Evolutionary conservation across 2,797 vertebrate genomes (phyloP).

Genomic region (Gadopsis marmoratus): DNA sequence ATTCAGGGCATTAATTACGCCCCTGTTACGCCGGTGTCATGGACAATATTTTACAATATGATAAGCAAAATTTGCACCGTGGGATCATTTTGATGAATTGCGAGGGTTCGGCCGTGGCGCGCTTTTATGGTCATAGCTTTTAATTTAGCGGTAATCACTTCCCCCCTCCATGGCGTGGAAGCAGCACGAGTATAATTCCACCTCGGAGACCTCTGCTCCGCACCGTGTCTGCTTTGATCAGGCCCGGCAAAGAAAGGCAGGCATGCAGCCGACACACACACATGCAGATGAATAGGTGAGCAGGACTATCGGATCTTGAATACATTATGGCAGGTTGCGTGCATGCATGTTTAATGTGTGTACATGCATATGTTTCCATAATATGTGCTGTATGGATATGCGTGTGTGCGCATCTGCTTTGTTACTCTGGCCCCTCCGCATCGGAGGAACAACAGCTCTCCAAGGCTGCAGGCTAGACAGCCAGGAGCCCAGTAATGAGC

Average conservation of each 20-base stretch:
- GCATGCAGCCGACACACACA: neutral
- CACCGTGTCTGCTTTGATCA: slow-evolving; percentile 80
- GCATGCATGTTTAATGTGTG: slow-evolving; percentile 29
- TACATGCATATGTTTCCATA: slow-evolving; percentile 5
- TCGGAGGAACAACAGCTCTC: slow-evolving; percentile 37
- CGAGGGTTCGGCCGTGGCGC: slow-evolving; percentile 61
- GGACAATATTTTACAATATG: slow-evolving; percentile 86
- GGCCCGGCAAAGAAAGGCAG: slow-evolving; percentile 42
- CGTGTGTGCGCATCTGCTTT: neutral
- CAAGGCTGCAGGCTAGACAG: slow-evolving; percentile 53
- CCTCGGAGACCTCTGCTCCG: slow-evolving; percentile 77
- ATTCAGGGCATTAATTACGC: slow-evolving; percentile 84
- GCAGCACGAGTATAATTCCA: slow-evolving; percentile 81
- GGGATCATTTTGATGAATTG: slow-evolving; percentile 82
- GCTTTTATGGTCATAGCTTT: slow-evolving; percentile 81
- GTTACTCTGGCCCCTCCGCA: slow-evolving; percentile 12
- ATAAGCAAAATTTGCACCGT: slow-evolving; percentile 78
- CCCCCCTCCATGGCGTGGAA: slow-evolving; percentile 44
- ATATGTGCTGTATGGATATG: slow-evolving; percentile 7
- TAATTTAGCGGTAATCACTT: slow-evolving; percentile 84
- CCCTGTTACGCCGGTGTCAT: slow-evolving; percentile 78
- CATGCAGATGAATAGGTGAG: slow-evolving; percentile 3
- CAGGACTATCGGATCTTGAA: neutral
- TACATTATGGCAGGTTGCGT: neutral
- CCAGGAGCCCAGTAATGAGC: slow-evolving; percentile 68